Evolutionary conservation across 2,113 vertebrate genomes (phyloP).

Genomic region (Mobula birostris): DNA sequence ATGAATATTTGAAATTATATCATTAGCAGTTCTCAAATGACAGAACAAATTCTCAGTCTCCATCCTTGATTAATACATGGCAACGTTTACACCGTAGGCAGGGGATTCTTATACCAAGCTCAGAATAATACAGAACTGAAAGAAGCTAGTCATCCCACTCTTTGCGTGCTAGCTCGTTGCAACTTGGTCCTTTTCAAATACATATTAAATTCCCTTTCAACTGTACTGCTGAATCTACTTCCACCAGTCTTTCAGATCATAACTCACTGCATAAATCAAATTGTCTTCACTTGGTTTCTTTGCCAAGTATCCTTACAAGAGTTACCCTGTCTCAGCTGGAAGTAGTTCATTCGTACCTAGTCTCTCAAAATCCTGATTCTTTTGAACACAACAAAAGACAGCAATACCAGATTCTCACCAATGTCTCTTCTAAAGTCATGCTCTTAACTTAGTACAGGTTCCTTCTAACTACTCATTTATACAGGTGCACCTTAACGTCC

Average conservation of each 20-base stretch:
- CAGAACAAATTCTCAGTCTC: neutral
- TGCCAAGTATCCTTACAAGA: neutral
- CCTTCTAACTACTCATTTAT: neutral
- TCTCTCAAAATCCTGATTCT: neutral
- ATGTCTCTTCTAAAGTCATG: neutral
- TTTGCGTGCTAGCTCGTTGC: neutral
- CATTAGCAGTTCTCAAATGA: too few relatives aligned
- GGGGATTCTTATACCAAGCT: neutral
- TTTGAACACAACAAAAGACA: neutral
- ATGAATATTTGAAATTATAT: too few relatives aligned
- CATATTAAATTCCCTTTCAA: neutral
- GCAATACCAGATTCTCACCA: neutral
- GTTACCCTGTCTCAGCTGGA: neutral
- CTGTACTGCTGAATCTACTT: neutral
- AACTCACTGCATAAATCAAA: neutral
- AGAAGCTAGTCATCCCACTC: neutral
- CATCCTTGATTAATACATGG: neutral
- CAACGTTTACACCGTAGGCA: neutral
- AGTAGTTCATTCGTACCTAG: neutral
- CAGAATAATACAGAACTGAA: neutral
- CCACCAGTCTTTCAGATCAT: neutral
- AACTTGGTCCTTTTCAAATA: neutral
- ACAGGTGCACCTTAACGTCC: neutral
- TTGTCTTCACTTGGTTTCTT: neutral
- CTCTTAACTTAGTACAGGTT: neutral